Evolutionary conservation across 2,797 vertebrate genomes (phyloP), one percentile per base, ranked within the genome.

Genomic region (Micrastur ruficollis): DNA sequence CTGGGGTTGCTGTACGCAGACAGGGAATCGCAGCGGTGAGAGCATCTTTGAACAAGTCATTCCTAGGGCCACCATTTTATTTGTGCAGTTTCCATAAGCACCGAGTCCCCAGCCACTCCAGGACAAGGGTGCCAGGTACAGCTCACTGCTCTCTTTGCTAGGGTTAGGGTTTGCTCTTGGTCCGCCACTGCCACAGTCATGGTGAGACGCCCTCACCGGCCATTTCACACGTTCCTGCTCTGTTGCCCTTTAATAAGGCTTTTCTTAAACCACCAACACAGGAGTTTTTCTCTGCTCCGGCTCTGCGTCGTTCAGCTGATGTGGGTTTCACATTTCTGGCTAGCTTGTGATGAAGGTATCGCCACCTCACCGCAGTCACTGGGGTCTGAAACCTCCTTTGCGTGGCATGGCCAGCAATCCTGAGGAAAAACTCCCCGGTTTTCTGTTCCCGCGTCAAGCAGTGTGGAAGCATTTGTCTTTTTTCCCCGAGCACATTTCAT

Each of bases 11-110:
- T 66, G 11, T 14, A 1, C 19, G 62, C 22, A 14, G 32, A 2
- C 0, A 3, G 29, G 73, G 23, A 8, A 12, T 59, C 1, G 0
- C 74, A 65, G 5, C 66, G 56, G 5, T 38, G 14, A 22, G 59
- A 85, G 26, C 42, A 42, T 31, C 61, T 85, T 70, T 14, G 40
- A 66, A 16, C 27, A 5, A 0, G 0, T 14, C 2, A 27, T 74
- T 56, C 46, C 46, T 12, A 12, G 4, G 4, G 38, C 44, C 29
- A 36, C 9, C 16, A 1, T 38, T 49, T 89, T 13, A 13, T 78
- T 71, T 13, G 2, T 15, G 7, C 31, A 13, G 8, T 29, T 66
- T 63, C 59, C 11, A 3, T 25, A 11, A 61, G 21, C 3, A 1
- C 5, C 11, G 63, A 27, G 49, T 32, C 27, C 17, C 31, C 11